phyloP scores from a whole-genome alignment of 2,113 vertebrate species.

The Atherinomorus stipes region DNA sequence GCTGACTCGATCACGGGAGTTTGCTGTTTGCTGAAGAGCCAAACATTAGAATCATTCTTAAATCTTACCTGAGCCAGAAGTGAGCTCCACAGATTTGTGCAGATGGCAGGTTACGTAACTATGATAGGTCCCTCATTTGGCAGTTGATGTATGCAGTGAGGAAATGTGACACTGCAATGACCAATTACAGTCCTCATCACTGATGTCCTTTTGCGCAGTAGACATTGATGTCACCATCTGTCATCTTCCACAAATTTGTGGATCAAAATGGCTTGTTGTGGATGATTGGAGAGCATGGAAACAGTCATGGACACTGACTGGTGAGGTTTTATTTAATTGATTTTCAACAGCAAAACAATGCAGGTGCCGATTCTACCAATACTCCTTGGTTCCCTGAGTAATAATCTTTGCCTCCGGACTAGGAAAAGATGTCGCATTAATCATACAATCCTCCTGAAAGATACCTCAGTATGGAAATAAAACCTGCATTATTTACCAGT shows the following conservation, averaged over 20 bases:
- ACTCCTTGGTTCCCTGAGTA: neutral
- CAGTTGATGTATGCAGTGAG: constrained; percentile 29
- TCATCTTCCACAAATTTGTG: constrained; percentile 15
- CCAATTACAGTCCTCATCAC: constrained; percentile 43
- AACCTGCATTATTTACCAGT: neutral
- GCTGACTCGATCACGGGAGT: constrained; percentile 27
- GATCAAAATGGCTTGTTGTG: neutral
- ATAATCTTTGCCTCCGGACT: neutral
- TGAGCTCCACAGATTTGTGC: constrained; percentile 19
- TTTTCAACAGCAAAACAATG: neutral
- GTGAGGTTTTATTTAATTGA: neutral
- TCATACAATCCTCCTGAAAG: neutral
- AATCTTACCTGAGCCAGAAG: constrained; percentile 1
- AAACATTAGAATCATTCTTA: constrained; percentile 1
- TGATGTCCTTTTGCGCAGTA: constrained; percentile 40
- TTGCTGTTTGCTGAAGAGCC: constrained; percentile 1
- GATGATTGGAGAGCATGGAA: neutral
- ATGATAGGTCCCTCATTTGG: constrained; percentile 10
- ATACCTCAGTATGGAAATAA: neutral
- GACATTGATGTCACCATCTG: constrained; percentile 51
- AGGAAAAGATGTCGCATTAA: neutral
- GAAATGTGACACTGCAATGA: constrained; percentile 27
- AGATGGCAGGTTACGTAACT: constrained; percentile 29
- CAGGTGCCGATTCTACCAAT: neutral
- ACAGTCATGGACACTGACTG: neutral